Conservation (phyloP, 2,888 invertebrate species). For the Perizoma flavofasciatum region DNA sequence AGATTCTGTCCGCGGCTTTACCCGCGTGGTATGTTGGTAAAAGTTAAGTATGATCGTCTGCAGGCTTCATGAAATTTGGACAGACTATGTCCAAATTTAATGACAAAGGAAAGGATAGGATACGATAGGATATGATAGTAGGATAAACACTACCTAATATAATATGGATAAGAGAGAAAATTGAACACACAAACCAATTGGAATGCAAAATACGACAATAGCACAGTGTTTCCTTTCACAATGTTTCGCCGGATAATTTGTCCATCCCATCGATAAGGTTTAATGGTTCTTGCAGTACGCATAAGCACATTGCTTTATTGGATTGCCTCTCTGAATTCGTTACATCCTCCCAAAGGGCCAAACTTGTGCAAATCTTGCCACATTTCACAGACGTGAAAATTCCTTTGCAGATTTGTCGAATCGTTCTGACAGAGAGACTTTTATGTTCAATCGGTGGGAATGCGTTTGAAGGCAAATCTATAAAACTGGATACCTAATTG, state of each 20-base stretch:
- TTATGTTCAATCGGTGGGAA: constrained; percentile 62
- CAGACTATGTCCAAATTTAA: too few relatives aligned
- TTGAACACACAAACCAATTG: background rate
- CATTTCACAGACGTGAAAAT: constrained; percentile 56
- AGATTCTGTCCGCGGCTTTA: too few relatives aligned
- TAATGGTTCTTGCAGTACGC: constrained; percentile 45
- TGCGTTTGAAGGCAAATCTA: constrained; percentile 47
- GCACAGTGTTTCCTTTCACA: constrained; percentile 25
- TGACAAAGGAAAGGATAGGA: too few relatives aligned
- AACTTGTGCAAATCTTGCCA: constrained; percentile 60
- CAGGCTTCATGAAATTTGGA: too few relatives aligned
- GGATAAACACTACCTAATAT: too few relatives aligned
- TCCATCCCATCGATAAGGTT: constrained; percentile 40
- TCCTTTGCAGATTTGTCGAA: constrained; percentile 54
- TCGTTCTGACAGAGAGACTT: constrained; percentile 59
- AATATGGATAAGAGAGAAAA: too few relatives aligned
- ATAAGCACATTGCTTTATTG: constrained; percentile 50
- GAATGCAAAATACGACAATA: constrained; percentile 28
- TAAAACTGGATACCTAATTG: constrained; percentile 36
- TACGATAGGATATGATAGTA: too few relatives aligned
- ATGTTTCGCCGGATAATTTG: constrained; percentile 36
- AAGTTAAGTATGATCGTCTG: too few relatives aligned
- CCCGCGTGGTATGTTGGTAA: too few relatives aligned
- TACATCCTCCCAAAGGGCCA: constrained; percentile 52
- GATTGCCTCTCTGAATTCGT: constrained; percentile 51